Base-by-base conservation (phyloP, 92 coral and sea anemone species). In the Muricea muricata region DNA sequence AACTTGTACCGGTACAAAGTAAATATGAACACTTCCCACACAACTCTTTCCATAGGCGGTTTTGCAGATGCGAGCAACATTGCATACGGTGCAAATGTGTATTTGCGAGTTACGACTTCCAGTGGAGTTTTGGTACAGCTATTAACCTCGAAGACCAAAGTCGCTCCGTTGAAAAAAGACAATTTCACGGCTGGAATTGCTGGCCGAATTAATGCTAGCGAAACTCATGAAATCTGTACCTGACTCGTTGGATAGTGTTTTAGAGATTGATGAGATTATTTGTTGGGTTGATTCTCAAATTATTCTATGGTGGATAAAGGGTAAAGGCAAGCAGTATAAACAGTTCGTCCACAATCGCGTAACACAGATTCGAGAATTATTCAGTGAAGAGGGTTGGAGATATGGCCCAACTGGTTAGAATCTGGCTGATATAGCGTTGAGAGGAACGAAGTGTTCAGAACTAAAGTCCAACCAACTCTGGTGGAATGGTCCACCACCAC, bases 131-230 rank as follows among this genome's bases (percentile, higher is more conserved):
- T n/a, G n/a, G 75, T 56, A 73, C 65, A 74, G 39, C 42, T 86
- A 31, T 75, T 90, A 24, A 78, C 91, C 14, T 86, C n/a, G n/a
- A n/a, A n/a, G n/a, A n/a, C n/a, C n/a, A n/a, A n/a, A n/a, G n/a
- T n/a, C n/a, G n/a, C n/a, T n/a, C n/a, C 85, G 35, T 85, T 85
- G 56, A 66, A 86, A 72, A 71, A 77, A 87, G 75, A 82, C 89
- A 7, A 87, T 61, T 29, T 91, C 91, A 0, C 83, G 84, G 56
- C 46, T 90, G 1, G 90, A 90, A 79, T 67, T 86, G 70, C 54
- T 90, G 41, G 85, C 75, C 9, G 84, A 87, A 7, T n/a, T 90
- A 21, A 70, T 70, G 47, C 78, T 86, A 26, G 93, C 74, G 5
- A 80, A 73, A 31, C 86, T 90, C 33, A 52, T 60, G 31, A 65